Base-by-base conservation (phyloP, 2,797 vertebrate species). In the Orestias chungarensis region DNA sequence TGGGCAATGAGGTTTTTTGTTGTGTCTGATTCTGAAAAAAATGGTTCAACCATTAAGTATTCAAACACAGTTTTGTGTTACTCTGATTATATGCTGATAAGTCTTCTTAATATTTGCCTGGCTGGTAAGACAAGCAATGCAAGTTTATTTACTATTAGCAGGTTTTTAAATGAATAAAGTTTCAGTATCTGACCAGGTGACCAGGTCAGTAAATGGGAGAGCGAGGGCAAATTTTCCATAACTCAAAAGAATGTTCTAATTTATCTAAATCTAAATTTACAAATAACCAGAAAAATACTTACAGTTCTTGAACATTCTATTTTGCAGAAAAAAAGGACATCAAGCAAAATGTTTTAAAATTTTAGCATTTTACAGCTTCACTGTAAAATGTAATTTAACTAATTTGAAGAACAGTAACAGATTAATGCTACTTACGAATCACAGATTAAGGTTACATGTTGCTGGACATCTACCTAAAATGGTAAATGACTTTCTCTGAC, bases 381-480 rank as follows among this genome's bases (percentile, higher is more conserved):
- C 14, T 17, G 66, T 68, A 52, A 52, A 68, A 52, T 40, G 11
- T 40, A 52, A 40, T 25, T 52, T 23, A 14, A 52, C 23, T 15
- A 40, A 68, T 17, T 52, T 68, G 33, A 25, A 38, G 14, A 52
- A 40, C 66, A 67, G 52, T 35, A 11, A 27, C 23, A 31, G 27
- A n/a, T n/a, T n/a, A n/a, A n/a, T n/a, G n/a, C n/a, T n/a, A n/a
- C n/a, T n/a, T n/a, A n/a, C n/a, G n/a, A n/a, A n/a, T n/a, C n/a
- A n/a, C n/a, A 47, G 64, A 12, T 66, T 12, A 47, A 31, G 46
- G 43, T 20, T 47, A 25, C 44, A 65, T 64, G n/a, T 50, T 67
- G 50, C 6, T n/a, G 47, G 20, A 50, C 12, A 67, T 50, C 46
- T 38, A 9, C 7, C 5, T 46, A 33, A 11, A 66, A 15, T 35